These are phyloP conservation scores for Drosophila subobscura DNA, from an alignment of 1,140 invertebrate species.

Conservation along the genomic window DNA sequence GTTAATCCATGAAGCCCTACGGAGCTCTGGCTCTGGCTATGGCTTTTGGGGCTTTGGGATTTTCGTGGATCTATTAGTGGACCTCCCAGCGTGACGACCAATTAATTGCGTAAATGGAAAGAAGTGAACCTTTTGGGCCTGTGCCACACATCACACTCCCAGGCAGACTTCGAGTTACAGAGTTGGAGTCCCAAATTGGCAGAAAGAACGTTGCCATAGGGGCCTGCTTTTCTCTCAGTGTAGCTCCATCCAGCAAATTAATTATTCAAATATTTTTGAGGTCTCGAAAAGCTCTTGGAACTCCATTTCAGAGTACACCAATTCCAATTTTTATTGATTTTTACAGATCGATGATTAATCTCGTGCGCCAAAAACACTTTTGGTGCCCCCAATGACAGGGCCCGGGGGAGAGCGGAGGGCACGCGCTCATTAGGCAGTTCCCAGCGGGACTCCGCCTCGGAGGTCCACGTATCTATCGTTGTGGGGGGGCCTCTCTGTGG, in stretches of 20 bases:
- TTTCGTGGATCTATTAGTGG: constrained; percentile 56
- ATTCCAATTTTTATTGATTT: constrained; percentile 79
- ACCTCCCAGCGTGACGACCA: constrained; percentile 70
- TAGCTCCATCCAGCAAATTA: constrained; percentile 45
- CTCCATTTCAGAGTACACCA: constrained; percentile 70
- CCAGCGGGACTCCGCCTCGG: constrained; percentile 21
- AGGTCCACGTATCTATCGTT: constrained; percentile 30
- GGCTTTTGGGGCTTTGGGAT: constrained; percentile 37
- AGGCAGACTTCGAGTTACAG: constrained; percentile 37
- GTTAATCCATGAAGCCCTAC: constrained; percentile 53
- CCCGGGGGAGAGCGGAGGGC: constrained; percentile 72
- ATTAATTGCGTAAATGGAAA: constrained; percentile 82
- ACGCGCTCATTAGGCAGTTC: constrained; percentile 73
- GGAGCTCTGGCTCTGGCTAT: constrained; percentile 12
- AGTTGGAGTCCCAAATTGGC: not conserved
- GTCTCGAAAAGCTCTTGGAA: constrained; percentile 43
- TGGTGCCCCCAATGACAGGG: constrained; percentile 60
- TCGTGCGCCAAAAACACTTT: constrained; percentile 60
- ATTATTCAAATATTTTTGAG: constrained; percentile 63
- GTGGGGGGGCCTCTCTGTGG: constrained; percentile 54
- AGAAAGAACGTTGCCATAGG: constrained; percentile 15
- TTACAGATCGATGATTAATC: constrained; percentile 77
- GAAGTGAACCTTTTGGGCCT: constrained; percentile 66
- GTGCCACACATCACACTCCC: constrained; percentile 75
- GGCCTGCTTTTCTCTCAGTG: constrained; percentile 43